These are phyloP conservation scores for Collichthys lucidus DNA, from an alignment of 2,113 vertebrate species.

Conservation along the genomic window DNA sequence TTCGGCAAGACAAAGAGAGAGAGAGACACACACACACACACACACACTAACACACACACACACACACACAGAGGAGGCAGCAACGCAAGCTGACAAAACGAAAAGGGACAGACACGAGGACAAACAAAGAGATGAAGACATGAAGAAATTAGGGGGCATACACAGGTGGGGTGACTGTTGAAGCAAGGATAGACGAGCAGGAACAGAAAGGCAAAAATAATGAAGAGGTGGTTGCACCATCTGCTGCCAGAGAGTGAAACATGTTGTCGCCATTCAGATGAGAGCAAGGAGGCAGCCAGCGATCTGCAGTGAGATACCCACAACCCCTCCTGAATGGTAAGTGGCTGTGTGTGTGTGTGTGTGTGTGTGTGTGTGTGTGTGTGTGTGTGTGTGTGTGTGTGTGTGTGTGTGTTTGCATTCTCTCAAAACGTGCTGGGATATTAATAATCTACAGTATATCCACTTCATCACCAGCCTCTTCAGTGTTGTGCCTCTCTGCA, in stretches of 20 bases:
- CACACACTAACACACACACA: neutral
- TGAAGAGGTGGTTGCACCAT: constrained; percentile 57
- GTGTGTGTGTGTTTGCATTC: constrained; percentile 4
- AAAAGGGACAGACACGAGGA: constrained; percentile 22
- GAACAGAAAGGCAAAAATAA: constrained; percentile 32
- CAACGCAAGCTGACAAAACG: neutral
- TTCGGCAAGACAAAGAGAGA: constrained; percentile 33
- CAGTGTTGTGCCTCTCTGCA: constrained; percentile 17
- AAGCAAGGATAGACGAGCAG: constrained; percentile 9
- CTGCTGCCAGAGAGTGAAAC: constrained; percentile 57
- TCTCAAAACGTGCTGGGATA: neutral
- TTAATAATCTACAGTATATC: constrained; percentile 20
- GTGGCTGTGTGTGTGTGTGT: constrained; percentile 31
- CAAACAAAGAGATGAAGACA: constrained; percentile 31
- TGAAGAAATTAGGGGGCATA: constrained; percentile 11
- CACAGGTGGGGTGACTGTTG: constrained; percentile 17
- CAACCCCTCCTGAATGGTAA: constrained; percentile 70
- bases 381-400: neutral
- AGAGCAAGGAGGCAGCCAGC: constrained; percentile 42
- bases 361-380: neutral
- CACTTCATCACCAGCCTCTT: neutral
- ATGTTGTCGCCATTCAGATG: constrained; percentile 48
- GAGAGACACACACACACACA: neutral
- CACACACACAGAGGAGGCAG: constrained; percentile 18
- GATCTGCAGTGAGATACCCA: constrained; percentile 57